Conservation (phyloP, 2,113 vertebrate species). For the Psilopsiagon aymara region DNA sequence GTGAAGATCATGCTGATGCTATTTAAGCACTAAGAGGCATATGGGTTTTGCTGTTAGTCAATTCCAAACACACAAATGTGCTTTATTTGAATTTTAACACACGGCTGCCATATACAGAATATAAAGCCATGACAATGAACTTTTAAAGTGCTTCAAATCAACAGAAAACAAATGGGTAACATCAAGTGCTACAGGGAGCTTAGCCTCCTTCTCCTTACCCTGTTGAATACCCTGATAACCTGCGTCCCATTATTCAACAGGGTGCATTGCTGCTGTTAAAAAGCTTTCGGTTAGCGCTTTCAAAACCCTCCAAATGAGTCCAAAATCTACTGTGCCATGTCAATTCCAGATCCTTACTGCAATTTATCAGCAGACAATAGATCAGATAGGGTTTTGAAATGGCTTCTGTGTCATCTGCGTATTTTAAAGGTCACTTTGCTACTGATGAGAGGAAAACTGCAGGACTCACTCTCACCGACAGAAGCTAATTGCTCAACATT, state of each 20-base stretch:
- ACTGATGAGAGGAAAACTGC: constrained; percentile 30
- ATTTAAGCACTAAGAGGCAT: too few relatives aligned
- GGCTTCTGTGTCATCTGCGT: neutral
- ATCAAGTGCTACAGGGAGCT: neutral
- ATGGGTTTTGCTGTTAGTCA: too few relatives aligned
- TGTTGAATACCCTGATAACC: neutral
- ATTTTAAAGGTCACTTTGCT: constrained; percentile 52
- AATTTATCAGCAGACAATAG: constrained; percentile 17
- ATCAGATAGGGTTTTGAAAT: neutral
- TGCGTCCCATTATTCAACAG: neutral
- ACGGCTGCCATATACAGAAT: neutral
- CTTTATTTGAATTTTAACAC: neutral
- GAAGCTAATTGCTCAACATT: constrained; percentile 59
- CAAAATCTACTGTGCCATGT: neutral
- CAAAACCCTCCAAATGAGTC: neutral
- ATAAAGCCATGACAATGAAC: neutral
- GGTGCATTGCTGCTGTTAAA: neutral
- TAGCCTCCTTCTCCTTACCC: neutral
- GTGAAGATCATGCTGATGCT: too few relatives aligned
- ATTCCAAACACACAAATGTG: neutral
- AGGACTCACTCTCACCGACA: constrained; percentile 8
- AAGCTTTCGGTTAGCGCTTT: neutral
- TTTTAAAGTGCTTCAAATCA: neutral
- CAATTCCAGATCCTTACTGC: neutral
- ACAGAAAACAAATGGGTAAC: neutral